A percentile compares a stretch with the other conserved stretches of the same genome.
phyloP scores from a whole-genome alignment of 2,797 vertebrate genomes.

The Tragopan temminckii region DNA sequence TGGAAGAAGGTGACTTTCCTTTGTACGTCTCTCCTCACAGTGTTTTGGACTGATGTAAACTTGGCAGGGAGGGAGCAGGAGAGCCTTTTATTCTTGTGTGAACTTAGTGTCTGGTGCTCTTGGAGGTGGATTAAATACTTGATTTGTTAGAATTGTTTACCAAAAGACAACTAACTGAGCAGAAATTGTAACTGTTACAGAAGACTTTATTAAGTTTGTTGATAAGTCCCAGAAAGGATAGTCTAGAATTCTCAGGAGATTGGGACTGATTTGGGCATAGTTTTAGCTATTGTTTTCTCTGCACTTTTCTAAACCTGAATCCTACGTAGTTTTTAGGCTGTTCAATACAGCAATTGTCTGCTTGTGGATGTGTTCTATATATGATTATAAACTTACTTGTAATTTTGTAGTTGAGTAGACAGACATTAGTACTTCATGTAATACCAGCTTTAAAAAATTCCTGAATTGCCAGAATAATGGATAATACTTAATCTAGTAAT shows the following conservation, averaged over 20 bases:
- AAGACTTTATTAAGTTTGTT: background rate
- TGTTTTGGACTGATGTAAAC: background rate
- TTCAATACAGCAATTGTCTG: background rate
- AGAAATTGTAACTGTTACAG: background rate
- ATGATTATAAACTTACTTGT: background rate
- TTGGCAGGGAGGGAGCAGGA: background rate
- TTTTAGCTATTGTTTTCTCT: background rate
- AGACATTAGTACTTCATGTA: background rate
- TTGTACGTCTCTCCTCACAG: background rate
- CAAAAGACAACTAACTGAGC: background rate
- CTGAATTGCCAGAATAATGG: background rate
- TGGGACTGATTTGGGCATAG: background rate
- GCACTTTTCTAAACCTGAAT: background rate
- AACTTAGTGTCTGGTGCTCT: background rate
- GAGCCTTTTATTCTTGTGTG: background rate
- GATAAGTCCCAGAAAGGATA: background rate
- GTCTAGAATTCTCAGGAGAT: background rate
- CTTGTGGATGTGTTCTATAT: background rate
- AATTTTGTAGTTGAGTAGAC: background rate
- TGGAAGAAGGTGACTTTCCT: background rate
- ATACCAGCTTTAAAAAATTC: background rate
- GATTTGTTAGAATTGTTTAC: background rate
- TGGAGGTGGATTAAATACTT: background rate
- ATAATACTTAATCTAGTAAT: background rate
- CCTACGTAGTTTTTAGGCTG: background rate